Conservation (phyloP, 2,113 vertebrate species). For the Oncorhynchus clarkii region DNA sequence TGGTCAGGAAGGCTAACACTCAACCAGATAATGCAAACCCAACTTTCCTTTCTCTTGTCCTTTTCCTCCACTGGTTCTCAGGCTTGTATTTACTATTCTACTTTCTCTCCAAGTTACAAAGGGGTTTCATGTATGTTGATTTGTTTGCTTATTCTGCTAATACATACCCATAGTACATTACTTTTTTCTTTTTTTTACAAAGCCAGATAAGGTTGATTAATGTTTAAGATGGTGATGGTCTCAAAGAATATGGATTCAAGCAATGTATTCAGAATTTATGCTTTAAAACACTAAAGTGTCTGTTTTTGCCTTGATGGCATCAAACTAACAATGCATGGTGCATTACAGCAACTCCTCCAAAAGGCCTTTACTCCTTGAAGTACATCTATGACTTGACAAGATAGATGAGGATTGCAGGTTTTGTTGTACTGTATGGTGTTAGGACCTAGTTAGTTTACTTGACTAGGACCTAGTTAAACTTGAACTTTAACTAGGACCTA, state of each 20-base stretch:
- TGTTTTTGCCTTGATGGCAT: neutral
- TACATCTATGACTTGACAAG: neutral
- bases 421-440: neutral
- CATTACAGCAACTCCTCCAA: neutral
- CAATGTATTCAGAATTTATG: neutral
- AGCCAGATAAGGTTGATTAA: neutral
- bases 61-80: neutral
- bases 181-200: neutral
- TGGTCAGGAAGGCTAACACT: constrained; percentile 89
- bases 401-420: neutral
- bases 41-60: neutral
- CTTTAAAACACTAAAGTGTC: neutral
- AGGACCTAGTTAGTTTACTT: neutral
- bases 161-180: neutral
- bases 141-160: neutral
- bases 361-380: neutral
- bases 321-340: neutral
- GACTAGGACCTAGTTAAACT: too few species aligned
- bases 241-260: neutral
- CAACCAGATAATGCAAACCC: neutral
- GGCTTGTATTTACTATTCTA: constrained; percentile 19
- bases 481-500: too few species aligned
- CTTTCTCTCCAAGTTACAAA: neutral
- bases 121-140: neutral
- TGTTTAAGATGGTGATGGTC: neutral